Conservation (phyloP, 2,888 invertebrate genomes). For the Cerastis rubricosa region DNA sequence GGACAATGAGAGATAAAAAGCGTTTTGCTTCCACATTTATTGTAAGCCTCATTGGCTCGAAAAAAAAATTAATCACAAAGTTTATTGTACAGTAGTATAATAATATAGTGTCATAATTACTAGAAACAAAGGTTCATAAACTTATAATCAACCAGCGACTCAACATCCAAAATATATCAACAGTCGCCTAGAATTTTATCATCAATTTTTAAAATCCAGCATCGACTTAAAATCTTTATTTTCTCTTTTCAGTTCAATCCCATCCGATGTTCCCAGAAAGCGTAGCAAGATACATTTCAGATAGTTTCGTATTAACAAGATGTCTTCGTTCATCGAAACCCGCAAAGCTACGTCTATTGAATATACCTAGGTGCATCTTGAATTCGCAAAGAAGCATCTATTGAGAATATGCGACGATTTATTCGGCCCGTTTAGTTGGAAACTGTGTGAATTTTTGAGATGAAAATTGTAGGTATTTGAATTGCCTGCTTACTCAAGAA, state of each 20-base stretch:
- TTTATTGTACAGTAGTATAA: not conserved
- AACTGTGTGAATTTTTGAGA: not conserved
- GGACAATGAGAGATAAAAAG: too few species aligned
- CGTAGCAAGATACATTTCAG: not conserved
- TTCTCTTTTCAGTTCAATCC: not conserved
- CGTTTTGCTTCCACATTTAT: too few species aligned
- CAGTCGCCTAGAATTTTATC: not conserved
- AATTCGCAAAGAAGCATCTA: slow-evolving; percentile 54
- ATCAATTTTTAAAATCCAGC: not conserved
- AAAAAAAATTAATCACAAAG: not conserved
- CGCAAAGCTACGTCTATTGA: slow-evolving; percentile 19
- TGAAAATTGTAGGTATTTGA: not conserved
- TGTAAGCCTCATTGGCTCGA: not conserved
- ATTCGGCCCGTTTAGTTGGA: slow-evolving; percentile 18
- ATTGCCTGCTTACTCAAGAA: not conserved
- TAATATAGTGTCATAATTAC: too few species aligned
- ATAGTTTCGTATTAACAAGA: slow-evolving; percentile 16
- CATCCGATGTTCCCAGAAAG: slow-evolving; percentile 2
- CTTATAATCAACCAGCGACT: not conserved
- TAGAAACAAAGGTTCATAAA: not conserved
- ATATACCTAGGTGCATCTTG: slow-evolving; percentile 37
- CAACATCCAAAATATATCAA: not conserved
- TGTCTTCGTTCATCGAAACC: slow-evolving; percentile 16
- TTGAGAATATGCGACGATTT: slow-evolving; percentile 36
- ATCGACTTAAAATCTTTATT: not conserved